A percentile compares a stretch with the other conserved stretches of the same genome.
Conservation (phyloP, 2,888 invertebrate species). For the Mesoligia furuncula region DNA sequence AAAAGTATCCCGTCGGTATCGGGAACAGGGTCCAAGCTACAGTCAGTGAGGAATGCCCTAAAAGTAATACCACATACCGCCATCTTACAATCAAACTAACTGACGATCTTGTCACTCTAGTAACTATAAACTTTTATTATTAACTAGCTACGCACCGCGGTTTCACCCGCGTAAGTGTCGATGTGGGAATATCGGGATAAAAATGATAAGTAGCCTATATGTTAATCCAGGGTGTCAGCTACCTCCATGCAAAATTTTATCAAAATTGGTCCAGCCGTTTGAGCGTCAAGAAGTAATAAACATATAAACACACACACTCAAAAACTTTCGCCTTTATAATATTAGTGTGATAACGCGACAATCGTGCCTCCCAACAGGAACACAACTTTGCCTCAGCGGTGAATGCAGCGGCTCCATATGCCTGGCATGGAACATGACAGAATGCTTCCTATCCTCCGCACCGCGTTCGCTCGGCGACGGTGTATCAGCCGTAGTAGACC, state of each 20-base stretch:
- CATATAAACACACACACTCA: too few species aligned
- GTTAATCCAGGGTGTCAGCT: too few species aligned
- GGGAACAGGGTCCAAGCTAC: not conserved
- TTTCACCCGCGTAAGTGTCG: too few species aligned
- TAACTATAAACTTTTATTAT: too few species aligned
- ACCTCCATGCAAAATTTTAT: too few species aligned
- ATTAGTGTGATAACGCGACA: not conserved
- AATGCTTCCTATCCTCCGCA: constrained; percentile 97
- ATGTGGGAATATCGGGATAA: too few species aligned
- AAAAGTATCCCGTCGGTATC: not conserved
- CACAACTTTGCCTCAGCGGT: constrained; percentile 96
- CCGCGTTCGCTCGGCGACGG: constrained; percentile 90
- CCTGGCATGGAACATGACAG: constrained; percentile 97
- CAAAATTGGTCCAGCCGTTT: too few species aligned
- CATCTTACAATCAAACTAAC: not conserved
- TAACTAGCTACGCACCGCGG: too few species aligned
- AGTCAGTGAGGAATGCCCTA: not conserved
- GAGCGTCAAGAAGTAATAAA: too few species aligned
- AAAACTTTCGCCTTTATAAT: too few species aligned
- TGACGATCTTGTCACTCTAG: not conserved
- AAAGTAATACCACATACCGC: not conserved
- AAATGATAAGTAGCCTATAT: too few species aligned
- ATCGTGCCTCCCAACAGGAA: constrained; percentile 78
- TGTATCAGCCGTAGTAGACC: constrained; percentile 92
- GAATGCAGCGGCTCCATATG: constrained; percentile 99